Evolutionary conservation across 1,140 invertebrate genomes (phyloP), one percentile per base, ranked within the genome.

Genomic region (fruit fly (Drosophila melanogaster)): DNA sequence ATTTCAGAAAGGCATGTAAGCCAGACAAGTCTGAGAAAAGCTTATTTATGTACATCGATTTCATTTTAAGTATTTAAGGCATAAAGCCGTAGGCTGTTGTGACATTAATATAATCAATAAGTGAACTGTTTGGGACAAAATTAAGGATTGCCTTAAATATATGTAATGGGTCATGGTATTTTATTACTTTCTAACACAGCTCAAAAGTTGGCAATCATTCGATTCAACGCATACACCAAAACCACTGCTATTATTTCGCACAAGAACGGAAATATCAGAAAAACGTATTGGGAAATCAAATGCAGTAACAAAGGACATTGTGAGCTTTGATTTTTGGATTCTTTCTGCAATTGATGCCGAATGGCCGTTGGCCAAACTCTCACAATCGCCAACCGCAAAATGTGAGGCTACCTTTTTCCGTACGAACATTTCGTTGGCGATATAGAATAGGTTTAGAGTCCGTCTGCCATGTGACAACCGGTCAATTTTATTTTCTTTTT

Each of bases 401-500:
- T 81, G 74, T 62, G 75, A 81, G 74, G 75, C 15, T 79, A 86
- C 83, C 75, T 86, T 87, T 71, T 77, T 85, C 54, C 43, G 54
- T 38, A 38, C 43, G 64, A 65, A 55, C 60, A 61, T 53, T 56
- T 55, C 59, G 51, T 33, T 56, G 47, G 37, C 53, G 51, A 55
- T 40, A 37, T 55, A 33, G 57, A 35, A 30, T 46, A 44, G 26
- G 38, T 38, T 30, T 37, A 35, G 26, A 47, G 47, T 64, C 44
- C 58, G n/a, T 24, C 24, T 35, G 26, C 26, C 24, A 62, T 15
- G 33, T 51, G 59, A 65, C 44, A 50, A 51, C 70, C 59, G 43
- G 65, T 71, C 65, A 76, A 86, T 83, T 87, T 83, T 62, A 83
- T 87, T 87, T 81, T 86, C 80, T 77, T 87, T 83, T 86, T 81